A percentile compares a stretch with the other conserved stretches of the same genome.
Conservation (phyloP, 1,140 invertebrate species). For the Octopus bimaculoides region DNA sequence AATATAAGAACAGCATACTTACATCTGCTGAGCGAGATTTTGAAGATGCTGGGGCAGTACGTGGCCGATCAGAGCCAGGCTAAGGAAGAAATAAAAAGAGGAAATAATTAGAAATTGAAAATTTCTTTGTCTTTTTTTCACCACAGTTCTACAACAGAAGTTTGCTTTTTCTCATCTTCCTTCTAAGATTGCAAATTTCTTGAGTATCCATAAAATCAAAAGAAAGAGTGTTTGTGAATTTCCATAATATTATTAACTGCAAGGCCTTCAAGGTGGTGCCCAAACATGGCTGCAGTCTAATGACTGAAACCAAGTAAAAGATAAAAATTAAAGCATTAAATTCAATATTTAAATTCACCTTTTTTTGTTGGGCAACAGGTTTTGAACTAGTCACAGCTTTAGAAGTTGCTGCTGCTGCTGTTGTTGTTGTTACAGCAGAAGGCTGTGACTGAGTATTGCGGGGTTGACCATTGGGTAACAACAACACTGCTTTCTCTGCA, state of each 20-base stretch:
- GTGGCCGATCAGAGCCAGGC: constrained; percentile 19
- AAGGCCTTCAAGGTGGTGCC: no score
- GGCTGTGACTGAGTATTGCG: constrained; percentile 18
- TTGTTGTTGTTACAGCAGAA: constrained; percentile 28
- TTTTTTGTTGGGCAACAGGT: constrained; percentile 37
- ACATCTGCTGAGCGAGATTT: constrained; percentile 21
- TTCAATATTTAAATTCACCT: not conserved
- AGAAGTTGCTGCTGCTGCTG: constrained; percentile 46
- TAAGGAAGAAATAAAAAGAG: no score
- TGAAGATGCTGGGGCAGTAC: constrained; percentile 20
- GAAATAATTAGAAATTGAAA: no score
- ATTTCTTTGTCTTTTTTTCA: no score
- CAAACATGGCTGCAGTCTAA: no score
- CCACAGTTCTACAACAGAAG: no score
- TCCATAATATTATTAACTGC: no score
- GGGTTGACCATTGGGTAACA: constrained; percentile 61
- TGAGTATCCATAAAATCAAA: no score
- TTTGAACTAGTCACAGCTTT: constrained; percentile 36
- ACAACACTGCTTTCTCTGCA: constrained; percentile 85
- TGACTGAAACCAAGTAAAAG: not conserved
- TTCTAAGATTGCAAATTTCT: no score
- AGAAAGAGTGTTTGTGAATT: no score
- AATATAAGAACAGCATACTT: not conserved
- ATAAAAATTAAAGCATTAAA: not conserved
- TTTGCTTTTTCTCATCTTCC: no score